phyloP scores from a whole-genome alignment of 2,888 invertebrate species.

The Drosophila rellima region DNA sequence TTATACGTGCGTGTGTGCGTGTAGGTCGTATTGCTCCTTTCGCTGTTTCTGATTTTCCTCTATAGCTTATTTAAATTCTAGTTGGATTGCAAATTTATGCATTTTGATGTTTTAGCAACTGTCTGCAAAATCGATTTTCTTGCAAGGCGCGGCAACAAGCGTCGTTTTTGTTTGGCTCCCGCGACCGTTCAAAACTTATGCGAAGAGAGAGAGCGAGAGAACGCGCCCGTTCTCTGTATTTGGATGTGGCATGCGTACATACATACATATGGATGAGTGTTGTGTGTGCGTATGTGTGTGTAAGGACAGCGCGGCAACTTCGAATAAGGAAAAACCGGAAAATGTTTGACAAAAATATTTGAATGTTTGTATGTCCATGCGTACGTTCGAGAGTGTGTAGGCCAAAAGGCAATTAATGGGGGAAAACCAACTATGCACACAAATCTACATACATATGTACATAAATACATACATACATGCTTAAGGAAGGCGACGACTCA shows the following conservation, averaged over 20 bases:
- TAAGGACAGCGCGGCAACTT: conserved; percentile 63
- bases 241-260: conserved; percentile 21
- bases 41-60: conserved; percentile 32
- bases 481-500: conserved; percentile 35
- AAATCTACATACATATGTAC: conserved; percentile 9
- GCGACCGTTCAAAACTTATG: conserved; percentile 37
- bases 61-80: conserved; percentile 53
- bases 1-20: conserved; percentile 22
- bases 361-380: conserved; percentile 18
- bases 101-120: conserved; percentile 51
- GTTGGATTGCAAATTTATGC: conserved; percentile 57
- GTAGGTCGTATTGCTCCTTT: conserved; percentile 44
- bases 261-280: conserved; percentile 22
- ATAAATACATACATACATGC: conserved; percentile 16
- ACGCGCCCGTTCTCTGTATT: conserved; percentile 34
- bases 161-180: conserved; percentile 55
- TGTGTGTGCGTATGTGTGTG: conserved; percentile 41
- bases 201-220: conserved; percentile 29
- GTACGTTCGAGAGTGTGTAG: too few relatives aligned
- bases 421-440: conserved; percentile 42
- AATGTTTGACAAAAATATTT: conserved; percentile 68
- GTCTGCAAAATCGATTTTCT: conserved; percentile 81
- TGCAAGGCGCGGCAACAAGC: conserved; percentile 77
- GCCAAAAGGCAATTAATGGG: conserved; percentile 47
- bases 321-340: conserved; percentile 80